Evolutionary conservation across 2,113 vertebrate species (phyloP).

Genomic region (Colaptes auratus): DNA sequence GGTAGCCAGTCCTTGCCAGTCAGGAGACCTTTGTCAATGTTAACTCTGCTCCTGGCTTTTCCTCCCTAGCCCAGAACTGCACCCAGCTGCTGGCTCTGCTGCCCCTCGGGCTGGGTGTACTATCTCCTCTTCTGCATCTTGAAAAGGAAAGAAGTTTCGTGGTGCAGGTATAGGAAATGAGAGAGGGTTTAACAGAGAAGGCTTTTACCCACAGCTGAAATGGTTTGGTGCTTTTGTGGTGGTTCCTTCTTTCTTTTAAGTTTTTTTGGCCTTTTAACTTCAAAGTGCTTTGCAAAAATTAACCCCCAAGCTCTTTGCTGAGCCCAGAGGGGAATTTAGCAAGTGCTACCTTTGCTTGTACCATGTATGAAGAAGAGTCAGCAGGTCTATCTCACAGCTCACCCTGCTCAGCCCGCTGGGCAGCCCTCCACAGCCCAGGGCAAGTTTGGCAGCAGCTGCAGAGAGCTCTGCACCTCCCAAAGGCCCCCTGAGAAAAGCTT

Average conservation of each 20-base stretch:
- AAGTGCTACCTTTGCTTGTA: neutral
- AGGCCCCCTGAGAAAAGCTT: neutral
- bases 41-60: neutral
- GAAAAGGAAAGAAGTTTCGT: neutral
- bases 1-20: neutral
- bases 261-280: neutral
- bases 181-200: neutral
- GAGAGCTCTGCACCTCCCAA: fast-evolving
- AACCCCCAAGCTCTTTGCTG: neutral
- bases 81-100: neutral
- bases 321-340: neutral
- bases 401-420: neutral
- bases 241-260: neutral
- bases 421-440: neutral
- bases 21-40: neutral
- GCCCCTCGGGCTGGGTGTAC: fast-evolving
- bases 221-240: neutral
- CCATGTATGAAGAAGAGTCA: neutral
- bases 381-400: fast-evolving
- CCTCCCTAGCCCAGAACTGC: neutral
- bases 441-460: fast-evolving
- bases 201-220: neutral
- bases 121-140: neutral
- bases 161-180: neutral
- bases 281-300: neutral